Evolutionary conservation across 2,888 invertebrate species (phyloP).

Genomic region (Erebia ligea): DNA sequence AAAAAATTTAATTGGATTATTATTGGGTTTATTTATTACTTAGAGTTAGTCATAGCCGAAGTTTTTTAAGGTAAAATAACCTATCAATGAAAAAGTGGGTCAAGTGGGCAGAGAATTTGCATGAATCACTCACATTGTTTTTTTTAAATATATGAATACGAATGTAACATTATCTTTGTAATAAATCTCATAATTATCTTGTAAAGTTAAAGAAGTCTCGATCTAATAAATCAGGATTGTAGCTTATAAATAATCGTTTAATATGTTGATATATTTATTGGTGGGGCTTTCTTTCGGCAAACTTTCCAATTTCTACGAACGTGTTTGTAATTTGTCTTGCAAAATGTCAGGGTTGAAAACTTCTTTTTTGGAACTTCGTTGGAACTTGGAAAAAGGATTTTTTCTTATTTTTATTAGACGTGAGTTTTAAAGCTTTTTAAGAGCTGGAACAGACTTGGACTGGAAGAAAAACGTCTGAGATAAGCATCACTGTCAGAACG

Average conservation of each 20-base stretch:
- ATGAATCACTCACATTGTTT: slow-evolving; percentile 4
- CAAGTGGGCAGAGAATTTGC: slow-evolving; percentile 5
- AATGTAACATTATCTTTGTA: slow-evolving; percentile 12
- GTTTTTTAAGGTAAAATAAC: neutral
- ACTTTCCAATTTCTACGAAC: slow-evolving; percentile 67
- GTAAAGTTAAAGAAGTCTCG: slow-evolving; percentile 38
- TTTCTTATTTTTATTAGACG: neutral
- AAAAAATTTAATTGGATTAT: neutral
- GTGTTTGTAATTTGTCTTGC: slow-evolving; percentile 69
- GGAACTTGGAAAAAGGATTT: no score
- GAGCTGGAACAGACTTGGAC: no score
- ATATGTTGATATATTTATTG: slow-evolving; percentile 58
- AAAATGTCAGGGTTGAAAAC: slow-evolving; percentile 50
- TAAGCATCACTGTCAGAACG: no score
- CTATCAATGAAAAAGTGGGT: neutral
- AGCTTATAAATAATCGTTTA: slow-evolving; percentile 67
- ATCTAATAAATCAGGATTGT: slow-evolving; percentile 57
- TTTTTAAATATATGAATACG: slow-evolving; percentile 6
- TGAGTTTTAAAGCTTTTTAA: no score
- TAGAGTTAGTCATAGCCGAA: neutral
- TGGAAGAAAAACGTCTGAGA: no score
- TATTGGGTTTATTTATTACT: neutral
- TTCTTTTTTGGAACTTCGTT: no score
- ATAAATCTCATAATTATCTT: slow-evolving; percentile 32
- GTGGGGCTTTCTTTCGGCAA: slow-evolving; percentile 56